A percentile compares a stretch with the other conserved stretches of the same genome.
Evolutionary conservation across 2,888 invertebrate species (phyloP).

Genomic region (Orthonevra nobilis): DNA sequence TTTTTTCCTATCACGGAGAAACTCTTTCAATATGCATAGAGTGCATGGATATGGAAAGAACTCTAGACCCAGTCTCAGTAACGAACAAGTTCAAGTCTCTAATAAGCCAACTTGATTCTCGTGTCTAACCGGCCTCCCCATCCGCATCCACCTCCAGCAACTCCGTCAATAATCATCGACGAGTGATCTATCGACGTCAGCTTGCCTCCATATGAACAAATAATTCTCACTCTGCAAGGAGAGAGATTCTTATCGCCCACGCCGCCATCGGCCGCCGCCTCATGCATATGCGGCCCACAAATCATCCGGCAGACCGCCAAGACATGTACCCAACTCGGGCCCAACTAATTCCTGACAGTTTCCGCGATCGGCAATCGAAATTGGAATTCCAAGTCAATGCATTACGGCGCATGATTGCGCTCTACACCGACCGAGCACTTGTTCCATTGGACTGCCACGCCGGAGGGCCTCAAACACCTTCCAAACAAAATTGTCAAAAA

Average conservation of each 20-base stretch:
- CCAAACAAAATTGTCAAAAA: constrained; percentile 5
- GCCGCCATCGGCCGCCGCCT: constrained; percentile 12
- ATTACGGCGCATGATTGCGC: constrained; percentile 23
- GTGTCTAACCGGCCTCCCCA: constrained; percentile 24
- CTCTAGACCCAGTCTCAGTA: constrained; percentile 7
- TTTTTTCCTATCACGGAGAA: constrained; percentile 3
- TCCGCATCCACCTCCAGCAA: constrained; percentile 5
- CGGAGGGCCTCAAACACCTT: constrained; percentile 23
- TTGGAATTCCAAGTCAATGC: constrained; percentile 51
- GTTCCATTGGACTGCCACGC: constrained; percentile 11
- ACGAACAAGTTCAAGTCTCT: constrained; percentile 66
- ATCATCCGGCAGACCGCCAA: constrained; percentile 30
- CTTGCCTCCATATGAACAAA: constrained; percentile 70
- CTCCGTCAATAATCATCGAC: constrained; percentile 63
- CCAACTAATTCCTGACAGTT: constrained; percentile 65
- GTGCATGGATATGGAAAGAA: constrained; percentile 11
- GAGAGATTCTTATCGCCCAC: constrained; percentile 69
- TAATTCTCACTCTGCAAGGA: constrained; percentile 68
- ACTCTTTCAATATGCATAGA: constrained; percentile 29
- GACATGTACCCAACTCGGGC: constrained; percentile 11
- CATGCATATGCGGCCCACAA: constrained; percentile 52
- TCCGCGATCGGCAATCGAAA: constrained; percentile 57
- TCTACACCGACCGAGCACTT: constrained; percentile 41
- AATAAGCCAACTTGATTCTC: constrained; percentile 66
- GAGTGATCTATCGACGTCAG: constrained; percentile 70